These are phyloP conservation scores for Coregonus clupeaformis DNA, from an alignment of 2,113 vertebrate species.

Conservation along the genomic window DNA sequence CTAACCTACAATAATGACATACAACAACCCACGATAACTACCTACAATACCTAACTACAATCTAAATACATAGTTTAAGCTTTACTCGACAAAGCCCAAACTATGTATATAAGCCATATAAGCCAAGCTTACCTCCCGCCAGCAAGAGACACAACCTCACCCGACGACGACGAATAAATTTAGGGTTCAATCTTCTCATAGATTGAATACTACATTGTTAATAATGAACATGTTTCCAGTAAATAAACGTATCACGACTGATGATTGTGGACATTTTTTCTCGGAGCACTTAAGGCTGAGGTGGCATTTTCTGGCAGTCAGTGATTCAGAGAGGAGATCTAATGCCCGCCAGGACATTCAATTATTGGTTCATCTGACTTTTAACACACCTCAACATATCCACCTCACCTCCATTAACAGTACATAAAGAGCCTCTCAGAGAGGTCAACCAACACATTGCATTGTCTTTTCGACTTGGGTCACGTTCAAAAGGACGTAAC, in stretches of 20 bases:
- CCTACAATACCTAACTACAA: no score
- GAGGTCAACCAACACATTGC: neutral
- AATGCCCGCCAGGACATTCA: conserved; percentile 1
- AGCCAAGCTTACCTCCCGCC: no score
- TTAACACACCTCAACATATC: neutral
- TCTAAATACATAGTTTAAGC: no score
- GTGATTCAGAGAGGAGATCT: neutral
- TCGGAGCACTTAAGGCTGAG: conserved; percentile 26
- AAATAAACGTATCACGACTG: no score
- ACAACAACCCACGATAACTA: no score
- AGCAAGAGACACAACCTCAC: no score
- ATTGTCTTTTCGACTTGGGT: neutral
- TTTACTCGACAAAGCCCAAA: no score
- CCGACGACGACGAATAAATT: no score
- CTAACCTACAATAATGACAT: no score
- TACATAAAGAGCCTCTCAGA: neutral
- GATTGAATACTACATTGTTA: neutral
- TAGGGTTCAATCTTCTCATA: no score
- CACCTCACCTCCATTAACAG: neutral
- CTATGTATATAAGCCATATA: no score
- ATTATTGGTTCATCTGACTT: neutral
- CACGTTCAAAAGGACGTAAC: no score
- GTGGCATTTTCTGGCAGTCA: conserved; percentile 7
- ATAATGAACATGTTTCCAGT: conserved; percentile 37
- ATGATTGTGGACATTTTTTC: neutral